These are phyloP conservation scores for Ochropleura plecta DNA, from an alignment of 2,888 invertebrate species.

Conservation along the genomic window DNA sequence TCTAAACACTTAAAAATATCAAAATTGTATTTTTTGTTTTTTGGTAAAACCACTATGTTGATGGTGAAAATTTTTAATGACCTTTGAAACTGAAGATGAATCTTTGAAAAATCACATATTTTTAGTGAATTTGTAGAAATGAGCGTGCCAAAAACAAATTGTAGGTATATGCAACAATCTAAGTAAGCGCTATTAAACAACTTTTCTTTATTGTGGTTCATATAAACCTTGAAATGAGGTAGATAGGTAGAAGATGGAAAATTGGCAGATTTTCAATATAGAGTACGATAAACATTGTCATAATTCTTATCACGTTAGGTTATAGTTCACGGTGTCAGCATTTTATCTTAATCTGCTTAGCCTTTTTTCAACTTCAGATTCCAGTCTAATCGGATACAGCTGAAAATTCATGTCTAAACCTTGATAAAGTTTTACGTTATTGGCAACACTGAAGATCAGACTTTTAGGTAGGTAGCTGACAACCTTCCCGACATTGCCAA, in stretches of 20 bases:
- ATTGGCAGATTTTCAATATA: conserved; percentile 30
- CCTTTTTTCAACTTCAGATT: neutral
- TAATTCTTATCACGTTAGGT: neutral
- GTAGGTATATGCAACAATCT: neutral
- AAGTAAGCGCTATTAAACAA: neutral
- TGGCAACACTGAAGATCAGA: neutral
- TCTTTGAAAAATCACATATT: neutral
- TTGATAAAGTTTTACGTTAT: neutral
- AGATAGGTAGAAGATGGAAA: neutral
- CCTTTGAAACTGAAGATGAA: neutral
- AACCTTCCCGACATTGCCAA: neutral
- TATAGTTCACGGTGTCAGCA: neutral
- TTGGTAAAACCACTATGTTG: neutral
- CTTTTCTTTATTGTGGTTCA: neutral
- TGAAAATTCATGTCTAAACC: neutral
- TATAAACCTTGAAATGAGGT: neutral
- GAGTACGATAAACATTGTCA: neutral
- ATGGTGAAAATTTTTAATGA: neutral
- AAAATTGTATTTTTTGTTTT: neutral
- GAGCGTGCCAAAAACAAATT: neutral
- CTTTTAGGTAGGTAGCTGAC: neutral
- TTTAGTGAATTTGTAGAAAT: neutral
- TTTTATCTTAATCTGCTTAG: neutral
- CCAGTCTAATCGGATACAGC: neutral
- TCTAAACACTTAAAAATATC: neutral